Conservation (phyloP, 1,140 invertebrate species). For the Drosophila parabipectinata region DNA sequence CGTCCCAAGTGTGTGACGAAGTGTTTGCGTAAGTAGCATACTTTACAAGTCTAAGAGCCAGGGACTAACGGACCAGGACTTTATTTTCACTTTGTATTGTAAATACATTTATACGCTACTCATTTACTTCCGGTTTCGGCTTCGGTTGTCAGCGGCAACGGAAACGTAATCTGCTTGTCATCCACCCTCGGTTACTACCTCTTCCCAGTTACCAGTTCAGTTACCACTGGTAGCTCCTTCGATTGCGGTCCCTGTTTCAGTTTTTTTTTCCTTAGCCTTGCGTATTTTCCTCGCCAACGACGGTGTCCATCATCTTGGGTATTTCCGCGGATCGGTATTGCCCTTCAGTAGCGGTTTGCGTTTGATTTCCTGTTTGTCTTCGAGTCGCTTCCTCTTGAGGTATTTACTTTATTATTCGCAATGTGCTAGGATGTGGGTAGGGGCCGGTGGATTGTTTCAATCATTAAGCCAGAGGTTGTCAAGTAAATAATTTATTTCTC, state of each 20-base stretch:
- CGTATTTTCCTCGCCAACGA: conserved; percentile 4
- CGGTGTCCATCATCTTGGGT: conserved; percentile 54
- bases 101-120: conserved; percentile 79
- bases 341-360: conserved; percentile 63
- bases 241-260: background rate
- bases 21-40: conserved; percentile 40
- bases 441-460: conserved; percentile 4
- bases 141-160: conserved; percentile 71
- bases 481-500: conserved; percentile 33
- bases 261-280: conserved; percentile 32
- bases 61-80: conserved; percentile 21
- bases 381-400: conserved; percentile 36
- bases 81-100: conserved; percentile 65
- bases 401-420: conserved; percentile 36
- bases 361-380: conserved; percentile 77
- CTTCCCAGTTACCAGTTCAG: conserved; percentile 32
- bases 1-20: conserved; percentile 30
- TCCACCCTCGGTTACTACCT: conserved; percentile 50
- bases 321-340: conserved; percentile 71
- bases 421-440: background rate
- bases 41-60: conserved; percentile 26
- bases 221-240: conserved; percentile 5
- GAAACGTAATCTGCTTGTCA: conserved; percentile 81
- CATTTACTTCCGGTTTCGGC: conserved; percentile 71
- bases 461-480: conserved; percentile 21